phyloP scores from a whole-genome alignment of 2,888 invertebrate species.

The Andrena minutula region DNA sequence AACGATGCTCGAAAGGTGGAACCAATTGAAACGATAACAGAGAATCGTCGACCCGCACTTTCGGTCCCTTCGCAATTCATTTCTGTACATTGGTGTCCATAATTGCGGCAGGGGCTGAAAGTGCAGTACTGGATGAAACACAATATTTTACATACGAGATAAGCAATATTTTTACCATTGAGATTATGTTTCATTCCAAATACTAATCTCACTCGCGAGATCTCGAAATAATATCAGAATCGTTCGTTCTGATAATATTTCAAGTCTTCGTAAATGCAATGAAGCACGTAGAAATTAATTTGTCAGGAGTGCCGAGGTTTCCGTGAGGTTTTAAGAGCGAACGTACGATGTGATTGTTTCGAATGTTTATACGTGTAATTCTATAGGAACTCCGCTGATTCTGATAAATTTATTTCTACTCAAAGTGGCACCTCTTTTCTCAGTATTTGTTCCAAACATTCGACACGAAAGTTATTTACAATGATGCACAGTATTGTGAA shows the following conservation, averaged over 20 bases:
- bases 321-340: not conserved
- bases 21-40: conserved; percentile 26
- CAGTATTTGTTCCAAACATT: conserved; percentile 19
- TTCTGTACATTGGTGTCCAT: conserved; percentile 32
- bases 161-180: conserved; percentile 17
- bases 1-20: conserved; percentile 49
- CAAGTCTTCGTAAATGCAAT: not conserved
- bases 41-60: conserved; percentile 14
- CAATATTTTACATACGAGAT: conserved; percentile 19
- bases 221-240: not conserved
- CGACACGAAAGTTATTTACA: conserved; percentile 13
- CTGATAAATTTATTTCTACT: conserved; percentile 27
- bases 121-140: conserved; percentile 8
- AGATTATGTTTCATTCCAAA: conserved; percentile 9
- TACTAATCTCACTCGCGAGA: conserved; percentile 10
- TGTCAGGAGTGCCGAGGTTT: not conserved
- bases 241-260: not conserved
- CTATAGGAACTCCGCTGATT: conserved; percentile 12
- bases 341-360: not conserved
- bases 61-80: conserved; percentile 31
- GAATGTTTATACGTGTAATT: not conserved
- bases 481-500: conserved; percentile 34
- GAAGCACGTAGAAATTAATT: conserved; percentile 22
- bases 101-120: conserved; percentile 29
- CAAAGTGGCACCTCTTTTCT: conserved; percentile 5